A percentile compares a stretch with the other conserved stretches of the same genome.
Conservation (phyloP, 1,140 invertebrate species). For the Drusus annulatus region DNA sequence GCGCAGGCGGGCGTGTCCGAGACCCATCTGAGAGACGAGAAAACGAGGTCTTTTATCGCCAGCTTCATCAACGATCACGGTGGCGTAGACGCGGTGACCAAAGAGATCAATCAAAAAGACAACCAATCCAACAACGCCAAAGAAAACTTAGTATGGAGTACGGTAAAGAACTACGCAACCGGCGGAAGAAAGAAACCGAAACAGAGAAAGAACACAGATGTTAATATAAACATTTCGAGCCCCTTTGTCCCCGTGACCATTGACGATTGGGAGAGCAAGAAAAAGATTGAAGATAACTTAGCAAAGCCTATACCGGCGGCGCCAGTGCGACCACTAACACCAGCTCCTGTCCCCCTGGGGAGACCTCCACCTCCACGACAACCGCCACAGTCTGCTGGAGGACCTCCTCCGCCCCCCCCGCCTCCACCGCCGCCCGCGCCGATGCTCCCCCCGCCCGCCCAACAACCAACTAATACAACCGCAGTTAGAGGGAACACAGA, state of each 20-base stretch:
- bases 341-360: neutral
- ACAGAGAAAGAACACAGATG: neutral
- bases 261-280: too few species aligned
- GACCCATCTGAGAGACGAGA: neutral
- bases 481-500: neutral
- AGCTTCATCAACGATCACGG: neutral
- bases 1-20: neutral
- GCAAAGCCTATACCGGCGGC: neutral
- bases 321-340: neutral
- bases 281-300: too few species aligned
- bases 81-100: neutral
- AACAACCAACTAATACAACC: too few species aligned
- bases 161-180: neutral
- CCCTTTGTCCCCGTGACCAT: too few species aligned
- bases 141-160: neutral
- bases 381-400: too few species aligned
- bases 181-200: neutral
- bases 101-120: neutral
- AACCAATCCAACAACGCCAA: neutral
- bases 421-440: too few species aligned
- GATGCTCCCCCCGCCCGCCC: too few species aligned
- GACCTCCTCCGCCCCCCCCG: too few species aligned
- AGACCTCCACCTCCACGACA: neutral
- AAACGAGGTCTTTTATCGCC: neutral
- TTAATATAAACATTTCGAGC: neutral